Percentiles rank a stretch among this genome's conserved stretches.
phyloP scores from a whole-genome alignment of 2,797 vertebrate species.

The Decapterus maruadsi region DNA sequence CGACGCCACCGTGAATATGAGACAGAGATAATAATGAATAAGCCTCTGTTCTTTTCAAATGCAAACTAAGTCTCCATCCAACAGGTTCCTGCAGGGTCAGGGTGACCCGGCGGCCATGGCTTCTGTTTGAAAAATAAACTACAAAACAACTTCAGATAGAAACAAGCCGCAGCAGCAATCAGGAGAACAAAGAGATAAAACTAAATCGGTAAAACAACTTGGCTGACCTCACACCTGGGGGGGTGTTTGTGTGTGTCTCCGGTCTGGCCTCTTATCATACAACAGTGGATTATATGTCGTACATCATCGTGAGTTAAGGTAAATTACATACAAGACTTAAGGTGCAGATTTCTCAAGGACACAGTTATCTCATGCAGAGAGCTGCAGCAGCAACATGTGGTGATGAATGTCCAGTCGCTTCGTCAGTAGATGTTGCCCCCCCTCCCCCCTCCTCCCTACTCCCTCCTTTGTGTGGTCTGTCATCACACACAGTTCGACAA shows the following conservation, averaged over 20 bases:
- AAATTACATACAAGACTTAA: background rate
- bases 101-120: background rate
- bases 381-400: background rate
- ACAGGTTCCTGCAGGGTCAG: background rate
- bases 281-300: background rate
- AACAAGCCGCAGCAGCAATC: background rate
- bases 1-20: slow-evolving; percentile 17
- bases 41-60: slow-evolving; percentile 20
- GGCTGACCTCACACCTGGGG: no score
- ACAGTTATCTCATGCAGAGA: slow-evolving; percentile 8
- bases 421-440: background rate
- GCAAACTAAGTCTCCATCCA: background rate
- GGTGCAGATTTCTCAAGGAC: background rate
- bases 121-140: background rate
- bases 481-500: background rate
- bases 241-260: no score
- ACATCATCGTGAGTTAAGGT: background rate
- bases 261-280: no score
- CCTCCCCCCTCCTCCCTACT: no score
- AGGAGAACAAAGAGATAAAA: background rate
- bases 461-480: background rate
- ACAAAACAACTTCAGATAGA: background rate
- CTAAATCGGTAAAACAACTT: no score
- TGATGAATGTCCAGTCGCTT: background rate
- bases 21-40: slow-evolving; percentile 1